These are phyloP conservation scores for Hassar affinis DNA, from an alignment of 2,113 vertebrate genomes.

Conservation along the genomic window DNA sequence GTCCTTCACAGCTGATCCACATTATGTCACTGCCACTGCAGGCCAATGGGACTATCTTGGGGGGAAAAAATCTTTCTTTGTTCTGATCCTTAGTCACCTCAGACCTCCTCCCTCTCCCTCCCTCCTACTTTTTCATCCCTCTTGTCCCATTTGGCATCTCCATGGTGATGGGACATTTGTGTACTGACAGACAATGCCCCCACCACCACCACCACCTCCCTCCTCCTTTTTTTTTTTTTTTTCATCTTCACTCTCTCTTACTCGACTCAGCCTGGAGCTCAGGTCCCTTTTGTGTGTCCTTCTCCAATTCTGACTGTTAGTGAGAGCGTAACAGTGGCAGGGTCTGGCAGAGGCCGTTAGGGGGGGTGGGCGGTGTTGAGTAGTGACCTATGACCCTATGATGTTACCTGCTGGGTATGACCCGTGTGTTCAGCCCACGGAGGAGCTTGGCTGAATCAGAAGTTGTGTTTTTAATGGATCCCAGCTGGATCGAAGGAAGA, in stretches of 20 bases:
- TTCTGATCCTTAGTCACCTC: conserved; percentile 27
- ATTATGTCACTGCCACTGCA: conserved; percentile 39
- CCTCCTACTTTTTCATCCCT: not conserved
- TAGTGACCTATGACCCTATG: conserved; percentile 44
- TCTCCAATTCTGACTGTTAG: conserved; percentile 38
- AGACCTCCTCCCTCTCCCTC: not conserved
- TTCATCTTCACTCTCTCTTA: conserved; percentile 18
- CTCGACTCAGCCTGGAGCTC: not conserved
- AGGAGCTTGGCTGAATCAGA: conserved; percentile 42
- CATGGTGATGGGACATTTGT: conserved; percentile 48
- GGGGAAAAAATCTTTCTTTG: conserved; percentile 34
- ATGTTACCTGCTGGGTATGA: conserved; percentile 55
- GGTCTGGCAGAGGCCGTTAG: conserved; percentile 37
- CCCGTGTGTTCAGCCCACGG: conserved; percentile 41
- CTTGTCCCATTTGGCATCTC: conserved; percentile 47
- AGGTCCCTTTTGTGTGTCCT: conserved; percentile 30
- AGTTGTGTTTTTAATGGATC: conserved; percentile 50
- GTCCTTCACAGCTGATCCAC: conserved; percentile 52
- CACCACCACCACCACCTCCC: no score
- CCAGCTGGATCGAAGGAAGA: conserved; percentile 42
- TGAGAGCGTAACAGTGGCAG: conserved; percentile 22
- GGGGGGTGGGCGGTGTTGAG: conserved; percentile 5
- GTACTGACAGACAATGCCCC: conserved; percentile 21
- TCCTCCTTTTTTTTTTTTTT: no score
- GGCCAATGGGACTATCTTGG: conserved; percentile 8